A percentile compares a stretch with the other conserved stretches of the same genome.
These are phyloP conservation scores for fruit fly (Drosophila melanogaster) DNA, from an alignment of 1,140 invertebrate genomes.

Conservation along the genomic window Release_6_plus_ISO1_MT NT_037436.4:3430001-3430500, in stretches of 20 bases:
- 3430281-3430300: conserved; percentile 25
- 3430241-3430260: conserved; percentile 46
- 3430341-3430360: neutral
- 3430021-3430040: conserved; percentile 15
- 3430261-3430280: conserved; percentile 46
- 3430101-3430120: neutral
- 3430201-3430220: conserved; percentile 13
- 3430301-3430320: conserved; percentile 26
- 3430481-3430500: conserved; percentile 40
- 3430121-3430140: neutral
- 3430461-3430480: conserved; percentile 26
- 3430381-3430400: conserved; percentile 14
- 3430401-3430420: conserved; percentile 55
- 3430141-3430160: no score
- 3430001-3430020: conserved; percentile 31
- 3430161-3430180: neutral
- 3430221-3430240: conserved; percentile 39
- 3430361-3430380: neutral
- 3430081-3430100: neutral
- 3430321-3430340: conserved; percentile 39
- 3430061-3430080: neutral
- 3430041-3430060: conserved; percentile 1
- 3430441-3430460: conserved; percentile 36
- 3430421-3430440: conserved; percentile 69
- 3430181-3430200: conserved; percentile 12